Conservation (phyloP, 2,797 vertebrate genomes). For the Pagetopsis macropterus region DNA sequence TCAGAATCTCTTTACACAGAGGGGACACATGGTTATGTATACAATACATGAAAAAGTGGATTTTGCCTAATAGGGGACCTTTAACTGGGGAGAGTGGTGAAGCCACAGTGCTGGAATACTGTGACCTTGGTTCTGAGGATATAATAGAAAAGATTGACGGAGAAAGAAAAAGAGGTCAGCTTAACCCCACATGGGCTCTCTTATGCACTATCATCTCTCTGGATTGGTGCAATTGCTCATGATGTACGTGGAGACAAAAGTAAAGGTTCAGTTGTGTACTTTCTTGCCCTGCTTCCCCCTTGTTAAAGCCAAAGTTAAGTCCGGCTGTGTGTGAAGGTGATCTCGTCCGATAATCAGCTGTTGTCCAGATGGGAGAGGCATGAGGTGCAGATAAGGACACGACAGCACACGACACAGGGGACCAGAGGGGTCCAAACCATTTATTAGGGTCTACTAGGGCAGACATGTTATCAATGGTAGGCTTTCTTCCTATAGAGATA, state of each 20-base stretch:
- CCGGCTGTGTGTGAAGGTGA: conserved; percentile 65
- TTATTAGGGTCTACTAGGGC: conserved; percentile 36
- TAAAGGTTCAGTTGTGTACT: background rate
- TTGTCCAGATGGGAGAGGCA: conserved; percentile 42
- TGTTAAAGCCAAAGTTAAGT: conserved; percentile 22
- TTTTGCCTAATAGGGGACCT: too few species aligned
- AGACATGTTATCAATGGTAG: conserved; percentile 41
- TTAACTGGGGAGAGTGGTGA: conserved; percentile 14
- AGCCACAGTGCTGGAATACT: conserved; percentile 23
- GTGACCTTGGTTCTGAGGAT: conserved; percentile 56
- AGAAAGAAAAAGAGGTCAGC: conserved; percentile 44
- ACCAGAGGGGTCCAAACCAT: conserved; percentile 26
- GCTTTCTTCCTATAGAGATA: conserved; percentile 56
- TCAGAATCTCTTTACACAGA: too few species aligned
- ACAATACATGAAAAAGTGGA: too few species aligned
- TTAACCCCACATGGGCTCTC: conserved; percentile 29
- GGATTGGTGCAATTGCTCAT: background rate
- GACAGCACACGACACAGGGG: conserved; percentile 6
- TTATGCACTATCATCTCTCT: conserved; percentile 2
- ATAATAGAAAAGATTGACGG: conserved; percentile 36
- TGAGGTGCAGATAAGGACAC: conserved; percentile 65
- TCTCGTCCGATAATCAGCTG: conserved; percentile 61
- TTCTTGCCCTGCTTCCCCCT: background rate
- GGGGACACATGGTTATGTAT: too few species aligned
- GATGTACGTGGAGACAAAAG: background rate